These are phyloP conservation scores for Hepsetus odoe DNA, from an alignment of 2,113 vertebrate species.

Conservation along the genomic window DNA sequence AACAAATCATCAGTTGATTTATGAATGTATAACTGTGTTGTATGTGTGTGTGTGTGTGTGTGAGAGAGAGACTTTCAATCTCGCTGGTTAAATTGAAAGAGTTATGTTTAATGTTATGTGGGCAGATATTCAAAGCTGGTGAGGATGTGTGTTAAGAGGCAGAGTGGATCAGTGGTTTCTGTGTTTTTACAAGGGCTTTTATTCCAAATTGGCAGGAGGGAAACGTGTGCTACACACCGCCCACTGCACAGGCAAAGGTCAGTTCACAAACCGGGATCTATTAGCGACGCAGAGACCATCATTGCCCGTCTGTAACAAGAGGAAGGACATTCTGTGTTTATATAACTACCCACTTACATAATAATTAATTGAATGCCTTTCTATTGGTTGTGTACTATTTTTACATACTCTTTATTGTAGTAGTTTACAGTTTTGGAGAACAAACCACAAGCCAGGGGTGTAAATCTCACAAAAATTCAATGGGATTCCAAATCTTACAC, in stretches of 20 bases:
- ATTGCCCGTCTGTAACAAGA: neutral
- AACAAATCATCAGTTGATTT: conserved; percentile 23
- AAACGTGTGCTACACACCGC: neutral
- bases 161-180: neutral
- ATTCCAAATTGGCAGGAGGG: neutral
- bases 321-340: neutral
- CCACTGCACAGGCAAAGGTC: conserved; percentile 20
- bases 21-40: conserved; percentile 24
- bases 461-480: too few species aligned
- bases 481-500: too few species aligned
- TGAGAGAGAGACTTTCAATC: neutral
- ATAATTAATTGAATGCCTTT: too few species aligned
- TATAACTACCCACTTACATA: too few species aligned
- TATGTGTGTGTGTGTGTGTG: neutral
- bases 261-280: neutral
- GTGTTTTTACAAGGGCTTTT: neutral
- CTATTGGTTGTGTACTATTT: too few species aligned
- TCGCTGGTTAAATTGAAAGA: neutral
- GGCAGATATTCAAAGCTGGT: neutral
- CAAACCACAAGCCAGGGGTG: too few species aligned
- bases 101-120: neutral
- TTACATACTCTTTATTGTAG: too few species aligned
- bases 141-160: neutral
- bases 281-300: neutral
- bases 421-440: too few species aligned